These are phyloP conservation scores for Pelobates cultripes DNA, from an alignment of 2,797 vertebrate species.

Conservation along the genomic window DNA sequence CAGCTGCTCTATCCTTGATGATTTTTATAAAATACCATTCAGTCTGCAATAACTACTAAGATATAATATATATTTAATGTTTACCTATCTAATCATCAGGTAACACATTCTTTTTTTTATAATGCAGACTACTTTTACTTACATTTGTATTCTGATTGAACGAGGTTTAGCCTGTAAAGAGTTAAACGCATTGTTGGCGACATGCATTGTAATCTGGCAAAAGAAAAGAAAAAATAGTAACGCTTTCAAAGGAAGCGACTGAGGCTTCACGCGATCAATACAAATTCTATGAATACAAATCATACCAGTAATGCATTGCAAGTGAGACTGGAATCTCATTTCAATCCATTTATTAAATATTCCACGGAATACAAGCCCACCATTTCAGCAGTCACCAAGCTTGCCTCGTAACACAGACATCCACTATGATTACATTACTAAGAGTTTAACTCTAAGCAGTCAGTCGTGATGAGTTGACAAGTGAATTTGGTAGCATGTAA, in stretches of 20 bases:
- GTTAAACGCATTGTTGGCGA: background rate
- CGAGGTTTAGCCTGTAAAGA: background rate
- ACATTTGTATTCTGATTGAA: conserved; percentile 71
- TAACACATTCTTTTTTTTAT: conserved; percentile 63
- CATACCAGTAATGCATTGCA: background rate
- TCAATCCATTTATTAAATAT: too few relatives aligned
- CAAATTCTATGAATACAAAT: background rate
- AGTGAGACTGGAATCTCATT: background rate
- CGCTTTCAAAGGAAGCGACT: background rate
- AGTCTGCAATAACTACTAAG: conserved; percentile 55
- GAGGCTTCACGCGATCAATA: background rate
- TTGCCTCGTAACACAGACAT: too few relatives aligned
- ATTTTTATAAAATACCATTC: conserved; percentile 54
- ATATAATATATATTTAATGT: conserved; percentile 55
- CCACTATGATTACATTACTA: too few relatives aligned
- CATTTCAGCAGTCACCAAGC: too few relatives aligned
- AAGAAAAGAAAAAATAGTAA: background rate
- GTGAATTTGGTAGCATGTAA: too few relatives aligned
- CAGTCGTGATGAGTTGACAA: too few relatives aligned
- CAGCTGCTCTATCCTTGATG: conserved; percentile 57
- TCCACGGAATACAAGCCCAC: too few relatives aligned
- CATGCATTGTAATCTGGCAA: background rate
- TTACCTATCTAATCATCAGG: conserved; percentile 49
- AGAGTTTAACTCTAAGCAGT: too few relatives aligned
- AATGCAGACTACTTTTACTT: conserved; percentile 68